Evolutionary conservation across 2,888 invertebrate species (phyloP).

Genomic region (Rutpela maculata): DNA sequence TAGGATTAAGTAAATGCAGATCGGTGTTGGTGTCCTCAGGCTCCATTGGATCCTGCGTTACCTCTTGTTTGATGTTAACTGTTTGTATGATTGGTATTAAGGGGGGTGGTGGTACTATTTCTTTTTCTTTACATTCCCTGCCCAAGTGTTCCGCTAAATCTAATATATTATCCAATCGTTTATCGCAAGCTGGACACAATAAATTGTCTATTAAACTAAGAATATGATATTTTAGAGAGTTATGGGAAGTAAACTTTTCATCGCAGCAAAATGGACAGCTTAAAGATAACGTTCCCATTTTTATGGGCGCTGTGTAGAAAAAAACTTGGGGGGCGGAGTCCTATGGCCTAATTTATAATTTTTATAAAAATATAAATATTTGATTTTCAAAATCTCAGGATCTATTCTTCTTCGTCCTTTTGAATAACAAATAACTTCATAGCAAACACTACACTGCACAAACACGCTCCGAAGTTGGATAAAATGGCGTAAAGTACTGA

Average conservation of each 20-base stretch:
- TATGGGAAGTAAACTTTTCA: slow-evolving; percentile 77
- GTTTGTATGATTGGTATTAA: neutral
- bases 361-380: slow-evolving; percentile 17
- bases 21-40: neutral
- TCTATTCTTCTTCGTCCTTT: slow-evolving; percentile 42
- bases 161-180: slow-evolving; percentile 75
- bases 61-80: slow-evolving; percentile 32
- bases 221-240: slow-evolving; percentile 75
- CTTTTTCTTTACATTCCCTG: slow-evolving; percentile 59
- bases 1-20: slow-evolving; percentile 24
- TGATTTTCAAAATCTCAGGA: slow-evolving; percentile 26
- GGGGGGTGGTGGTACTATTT: slow-evolving; percentile 12
- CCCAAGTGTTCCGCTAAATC: slow-evolving; percentile 79
- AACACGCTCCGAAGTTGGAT: slow-evolving; percentile 59
- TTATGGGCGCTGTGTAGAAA: neutral
- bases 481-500: slow-evolving; percentile 57
- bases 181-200: slow-evolving; percentile 78
- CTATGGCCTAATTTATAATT: neutral
- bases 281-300: slow-evolving; percentile 76
- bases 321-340: neutral
- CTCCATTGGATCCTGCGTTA: neutral
- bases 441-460: slow-evolving; percentile 44
- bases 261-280: slow-evolving; percentile 82
- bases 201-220: slow-evolving; percentile 78
- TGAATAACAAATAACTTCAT: slow-evolving; percentile 67